A percentile compares a stretch with the other conserved stretches of the same genome.
phyloP scores from a whole-genome alignment of 2,113 vertebrate species.

The Cranoglanis bouderius region DNA sequence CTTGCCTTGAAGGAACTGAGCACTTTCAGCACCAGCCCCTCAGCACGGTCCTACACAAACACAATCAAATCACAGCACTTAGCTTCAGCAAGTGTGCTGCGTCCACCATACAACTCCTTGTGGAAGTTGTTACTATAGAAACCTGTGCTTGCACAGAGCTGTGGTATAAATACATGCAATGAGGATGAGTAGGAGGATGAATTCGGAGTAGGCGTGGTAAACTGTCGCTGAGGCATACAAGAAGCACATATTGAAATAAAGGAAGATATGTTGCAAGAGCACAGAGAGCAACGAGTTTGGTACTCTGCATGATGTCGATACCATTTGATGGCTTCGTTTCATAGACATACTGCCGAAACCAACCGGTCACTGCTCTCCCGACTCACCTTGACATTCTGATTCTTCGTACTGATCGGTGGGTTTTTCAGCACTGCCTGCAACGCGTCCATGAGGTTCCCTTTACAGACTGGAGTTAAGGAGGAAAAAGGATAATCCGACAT shows the following conservation, averaged over 20 bases:
- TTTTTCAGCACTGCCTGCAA: conserved; percentile 96
- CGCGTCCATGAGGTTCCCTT: conserved; percentile 93
- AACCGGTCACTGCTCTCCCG: background rate
- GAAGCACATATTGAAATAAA: background rate
- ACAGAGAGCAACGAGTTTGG: no score
- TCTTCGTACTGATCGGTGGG: conserved; percentile 97
- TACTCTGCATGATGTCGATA: no score
- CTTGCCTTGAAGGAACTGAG: conserved; percentile 95
- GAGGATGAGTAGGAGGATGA: no score
- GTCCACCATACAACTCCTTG: background rate
- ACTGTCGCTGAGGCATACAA: background rate
- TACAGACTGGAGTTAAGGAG: conserved; percentile 79
- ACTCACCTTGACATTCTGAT: conserved; percentile 92
- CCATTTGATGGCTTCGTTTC: no score
- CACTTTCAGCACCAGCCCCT: conserved; percentile 92
- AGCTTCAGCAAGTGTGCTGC: background rate
- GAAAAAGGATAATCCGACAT: background rate
- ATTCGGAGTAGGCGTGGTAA: background rate
- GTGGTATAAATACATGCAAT: background rate
- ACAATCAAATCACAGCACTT: background rate
- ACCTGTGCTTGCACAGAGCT: background rate
- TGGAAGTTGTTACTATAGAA: background rate
- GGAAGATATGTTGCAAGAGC: no score
- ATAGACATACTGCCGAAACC: background rate
- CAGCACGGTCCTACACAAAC: conserved; percentile 85